Evolutionary conservation across 1,140 invertebrate genomes (phyloP).

Genomic region (Papilio machaon): DNA sequence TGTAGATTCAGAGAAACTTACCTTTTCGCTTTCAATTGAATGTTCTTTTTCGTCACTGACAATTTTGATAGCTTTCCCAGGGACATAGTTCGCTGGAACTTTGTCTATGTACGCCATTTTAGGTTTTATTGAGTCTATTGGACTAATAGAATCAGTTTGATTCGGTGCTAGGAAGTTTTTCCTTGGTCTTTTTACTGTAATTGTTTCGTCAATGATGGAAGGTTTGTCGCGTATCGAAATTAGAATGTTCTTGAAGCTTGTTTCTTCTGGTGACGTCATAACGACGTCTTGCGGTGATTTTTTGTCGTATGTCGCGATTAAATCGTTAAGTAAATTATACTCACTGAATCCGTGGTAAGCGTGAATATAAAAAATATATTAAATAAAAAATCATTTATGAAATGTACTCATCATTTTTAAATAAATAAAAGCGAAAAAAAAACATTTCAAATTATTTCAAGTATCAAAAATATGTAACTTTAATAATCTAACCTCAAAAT

Average conservation of each 20-base stretch:
- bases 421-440: background rate
- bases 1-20: constrained; percentile 69
- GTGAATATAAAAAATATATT: constrained; percentile 66
- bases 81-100: constrained; percentile 64
- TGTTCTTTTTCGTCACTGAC: constrained; percentile 66
- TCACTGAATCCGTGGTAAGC: constrained; percentile 73
- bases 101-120: constrained; percentile 73
- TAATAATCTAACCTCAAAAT: too few species aligned
- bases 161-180: constrained; percentile 68
- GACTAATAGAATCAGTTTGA: constrained; percentile 68
- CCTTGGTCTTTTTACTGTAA: constrained; percentile 63
- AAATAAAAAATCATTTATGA: constrained; percentile 19
- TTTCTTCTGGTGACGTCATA: constrained; percentile 71
- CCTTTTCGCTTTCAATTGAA: constrained; percentile 72
- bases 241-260: constrained; percentile 74
- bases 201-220: constrained; percentile 66
- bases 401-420: background rate
- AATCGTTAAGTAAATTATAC: constrained; percentile 67
- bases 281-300: constrained; percentile 69
- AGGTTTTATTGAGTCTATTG: constrained; percentile 59
- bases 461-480: too few species aligned
- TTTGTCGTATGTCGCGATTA: constrained; percentile 64
- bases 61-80: constrained; percentile 75
- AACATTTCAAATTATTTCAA: too few species aligned
- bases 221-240: constrained; percentile 73